Conservation (phyloP, 2,113 vertebrate species). For the Ceyx margarethae region DNA sequence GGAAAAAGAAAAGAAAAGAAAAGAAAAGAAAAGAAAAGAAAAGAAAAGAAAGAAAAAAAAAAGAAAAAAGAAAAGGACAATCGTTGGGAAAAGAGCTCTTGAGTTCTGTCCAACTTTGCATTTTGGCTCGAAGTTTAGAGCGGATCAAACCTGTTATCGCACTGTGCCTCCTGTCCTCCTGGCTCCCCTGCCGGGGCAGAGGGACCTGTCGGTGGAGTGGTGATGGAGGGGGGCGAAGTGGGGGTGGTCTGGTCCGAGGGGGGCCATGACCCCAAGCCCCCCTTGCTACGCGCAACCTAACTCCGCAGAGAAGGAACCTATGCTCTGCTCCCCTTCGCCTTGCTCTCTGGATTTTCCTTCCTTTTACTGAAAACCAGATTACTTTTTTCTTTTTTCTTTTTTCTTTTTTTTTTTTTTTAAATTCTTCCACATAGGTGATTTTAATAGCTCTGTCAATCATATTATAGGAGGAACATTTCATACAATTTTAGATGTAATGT, state of each 20-base stretch:
- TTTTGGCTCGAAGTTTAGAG: conserved; percentile 61
- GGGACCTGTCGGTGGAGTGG: neutral
- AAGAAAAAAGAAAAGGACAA: neutral
- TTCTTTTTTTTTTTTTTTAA: neutral
- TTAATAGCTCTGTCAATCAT: conserved; percentile 72
- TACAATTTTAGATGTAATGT: conserved; percentile 55
- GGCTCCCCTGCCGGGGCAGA: neutral
- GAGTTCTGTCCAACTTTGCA: conserved; percentile 55
- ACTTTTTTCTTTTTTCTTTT: neutral
- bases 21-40: no score
- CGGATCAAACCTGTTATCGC: conserved; percentile 28
- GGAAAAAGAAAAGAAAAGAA: neutral
- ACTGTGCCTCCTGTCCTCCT: neutral
- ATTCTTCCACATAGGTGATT: conserved; percentile 52
- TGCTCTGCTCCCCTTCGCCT: neutral
- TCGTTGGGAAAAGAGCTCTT: neutral
- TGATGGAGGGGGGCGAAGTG: no score
- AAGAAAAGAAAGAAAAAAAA: no score
- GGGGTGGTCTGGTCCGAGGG: neutral
- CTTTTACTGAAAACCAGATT: conserved; percentile 20
- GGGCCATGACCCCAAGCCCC: neutral
- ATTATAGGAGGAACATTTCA: conserved; percentile 52
- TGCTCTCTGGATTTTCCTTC: conserved; percentile 23
- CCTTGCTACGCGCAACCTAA: neutral
- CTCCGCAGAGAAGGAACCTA: neutral